Evolutionary conservation across 2,113 vertebrate genomes (phyloP).

Genomic region (Prionailurus bengalensis): DNA sequence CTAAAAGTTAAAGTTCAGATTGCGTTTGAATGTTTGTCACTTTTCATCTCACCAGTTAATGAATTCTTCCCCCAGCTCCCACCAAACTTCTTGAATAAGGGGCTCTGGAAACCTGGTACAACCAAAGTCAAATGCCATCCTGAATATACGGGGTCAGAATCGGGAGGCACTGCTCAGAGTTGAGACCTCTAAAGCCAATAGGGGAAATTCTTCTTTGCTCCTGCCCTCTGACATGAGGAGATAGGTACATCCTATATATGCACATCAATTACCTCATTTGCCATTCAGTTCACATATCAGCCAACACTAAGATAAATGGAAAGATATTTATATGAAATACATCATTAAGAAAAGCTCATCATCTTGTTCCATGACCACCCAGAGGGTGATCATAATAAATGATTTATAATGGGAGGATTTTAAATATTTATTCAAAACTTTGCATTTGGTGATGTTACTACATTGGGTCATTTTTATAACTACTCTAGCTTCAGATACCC

Average conservation of each 20-base stretch:
- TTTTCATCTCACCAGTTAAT: slow-evolving; percentile 50
- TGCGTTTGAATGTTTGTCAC: slow-evolving; percentile 51
- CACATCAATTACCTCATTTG: neutral
- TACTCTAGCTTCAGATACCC: neutral
- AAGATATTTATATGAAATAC: slow-evolving; percentile 38
- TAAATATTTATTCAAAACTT: slow-evolving; percentile 44
- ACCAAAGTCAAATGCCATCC: neutral
- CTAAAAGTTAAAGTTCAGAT: slow-evolving; percentile 66
- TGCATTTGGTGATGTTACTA: neutral
- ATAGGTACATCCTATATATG: neutral
- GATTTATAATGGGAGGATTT: neutral
- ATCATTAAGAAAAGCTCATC: slow-evolving; percentile 53
- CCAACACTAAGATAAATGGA: slow-evolving; percentile 21
- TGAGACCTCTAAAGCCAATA: neutral
- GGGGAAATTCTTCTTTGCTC: neutral
- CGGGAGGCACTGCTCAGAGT: neutral
- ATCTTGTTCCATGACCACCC: neutral
- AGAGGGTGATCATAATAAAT: neutral
- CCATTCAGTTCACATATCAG: neutral
- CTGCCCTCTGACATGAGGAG: neutral
- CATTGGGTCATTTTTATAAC: neutral
- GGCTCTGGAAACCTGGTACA: neutral
- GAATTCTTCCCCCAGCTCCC: neutral
- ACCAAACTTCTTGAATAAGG: neutral
- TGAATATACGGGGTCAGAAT: neutral